A percentile compares a stretch with the other conserved stretches of the same genome.
Conservation (phyloP, 2,888 invertebrate species). For the Allophyes oxyacanthae region DNA sequence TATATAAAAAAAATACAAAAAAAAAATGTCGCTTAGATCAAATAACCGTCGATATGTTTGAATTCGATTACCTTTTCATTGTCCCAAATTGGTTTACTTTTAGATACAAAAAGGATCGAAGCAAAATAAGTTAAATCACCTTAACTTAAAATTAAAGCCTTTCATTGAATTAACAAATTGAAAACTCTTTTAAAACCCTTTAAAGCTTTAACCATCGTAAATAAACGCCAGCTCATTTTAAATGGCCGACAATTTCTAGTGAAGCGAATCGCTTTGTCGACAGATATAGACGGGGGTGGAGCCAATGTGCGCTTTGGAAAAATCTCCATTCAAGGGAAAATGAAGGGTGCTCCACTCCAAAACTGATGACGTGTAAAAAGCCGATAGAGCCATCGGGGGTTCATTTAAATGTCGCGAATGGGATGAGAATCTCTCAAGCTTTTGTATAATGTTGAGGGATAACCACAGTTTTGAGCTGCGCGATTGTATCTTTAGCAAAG, state of each 20-base stretch:
- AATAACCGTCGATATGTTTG: too few relatives aligned
- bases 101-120: too few relatives aligned
- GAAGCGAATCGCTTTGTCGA: slow-evolving; percentile 70
- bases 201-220: slow-evolving; percentile 34
- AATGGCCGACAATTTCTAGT: slow-evolving; percentile 54
- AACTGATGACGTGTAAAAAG: slow-evolving; percentile 85
- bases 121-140: too few relatives aligned
- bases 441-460: slow-evolving; percentile 61
- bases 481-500: slow-evolving; percentile 48
- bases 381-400: slow-evolving; percentile 81
- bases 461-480: slow-evolving; percentile 27
- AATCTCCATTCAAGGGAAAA: slow-evolving; percentile 77
- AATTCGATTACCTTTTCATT: too few relatives aligned
- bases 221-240: slow-evolving; percentile 48
- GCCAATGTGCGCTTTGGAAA: slow-evolving; percentile 69
- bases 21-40: too few relatives aligned
- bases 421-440: slow-evolving; percentile 72
- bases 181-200: slow-evolving; percentile 27
- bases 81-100: too few relatives aligned
- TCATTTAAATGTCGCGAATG: slow-evolving; percentile 80
- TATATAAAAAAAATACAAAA: too few relatives aligned
- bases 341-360: slow-evolving; percentile 76
- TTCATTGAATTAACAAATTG: slow-evolving; percentile 29
- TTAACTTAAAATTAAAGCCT: slow-evolving; percentile 18
- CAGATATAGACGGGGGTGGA: slow-evolving; percentile 65